Conservation (phyloP, 2,797 vertebrate species). For the Knipowitschia caucasica region DNA sequence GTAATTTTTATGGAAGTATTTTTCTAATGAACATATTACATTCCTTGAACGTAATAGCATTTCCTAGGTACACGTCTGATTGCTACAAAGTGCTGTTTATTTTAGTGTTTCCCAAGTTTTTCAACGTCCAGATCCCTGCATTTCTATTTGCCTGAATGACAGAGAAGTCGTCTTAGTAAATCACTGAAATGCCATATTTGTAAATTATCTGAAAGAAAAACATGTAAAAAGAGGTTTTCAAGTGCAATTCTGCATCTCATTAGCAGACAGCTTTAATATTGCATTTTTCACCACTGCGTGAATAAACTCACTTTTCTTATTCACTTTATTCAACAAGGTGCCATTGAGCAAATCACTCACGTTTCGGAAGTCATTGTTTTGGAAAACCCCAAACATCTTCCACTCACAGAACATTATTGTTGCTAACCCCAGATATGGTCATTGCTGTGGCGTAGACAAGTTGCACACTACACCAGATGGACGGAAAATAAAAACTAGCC, state of each 20-base stretch:
- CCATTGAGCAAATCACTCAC: conserved; percentile 34
- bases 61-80: conserved; percentile 12
- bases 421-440: conserved; percentile 15
- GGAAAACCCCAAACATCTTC: not conserved
- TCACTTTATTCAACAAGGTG: conserved; percentile 36
- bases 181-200: not conserved
- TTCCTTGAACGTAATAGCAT: conserved; percentile 63
- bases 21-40: conserved; percentile 70
- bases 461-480: conserved; percentile 37
- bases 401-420: conserved; percentile 5
- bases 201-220: not conserved
- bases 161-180: not conserved
- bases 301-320: not conserved
- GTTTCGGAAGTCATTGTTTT: conserved; percentile 6
- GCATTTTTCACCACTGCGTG: not conserved
- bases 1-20: conserved; percentile 73
- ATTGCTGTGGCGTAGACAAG: conserved; percentile 12
- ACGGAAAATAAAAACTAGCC: conserved; percentile 1
- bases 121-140: not conserved
- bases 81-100: not conserved
- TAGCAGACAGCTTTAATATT: conserved; percentile 8
- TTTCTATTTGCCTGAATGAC: not conserved
- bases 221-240: not conserved
- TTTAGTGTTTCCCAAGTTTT: not conserved
- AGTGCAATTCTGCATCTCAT: not conserved